Conservation (phyloP, 2,888 invertebrate genomes). For the Eupsilia transversa region DNA sequence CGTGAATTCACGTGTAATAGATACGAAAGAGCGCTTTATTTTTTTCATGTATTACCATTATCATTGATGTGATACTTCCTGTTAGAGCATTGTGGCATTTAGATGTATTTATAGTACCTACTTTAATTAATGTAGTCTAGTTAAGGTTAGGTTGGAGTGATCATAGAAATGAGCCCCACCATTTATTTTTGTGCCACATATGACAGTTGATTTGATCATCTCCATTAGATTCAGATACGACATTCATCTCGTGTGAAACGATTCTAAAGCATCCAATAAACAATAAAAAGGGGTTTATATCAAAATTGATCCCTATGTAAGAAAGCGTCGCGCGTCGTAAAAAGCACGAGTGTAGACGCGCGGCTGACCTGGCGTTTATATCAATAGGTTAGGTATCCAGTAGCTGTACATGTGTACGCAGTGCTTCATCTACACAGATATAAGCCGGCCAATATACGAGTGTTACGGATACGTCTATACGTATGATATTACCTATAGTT, state of each 20-base stretch:
- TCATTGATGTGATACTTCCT: constrained; percentile 58
- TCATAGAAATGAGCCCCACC: constrained; percentile 2
- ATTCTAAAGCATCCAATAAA: constrained; percentile 39
- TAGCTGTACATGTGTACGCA: constrained; percentile 31
- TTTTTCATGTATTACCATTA: constrained; percentile 57
- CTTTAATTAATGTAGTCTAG: constrained; percentile 42
- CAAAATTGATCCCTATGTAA: constrained; percentile 40
- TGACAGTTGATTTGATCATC: not conserved
- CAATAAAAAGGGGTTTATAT: constrained; percentile 43
- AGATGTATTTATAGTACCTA: constrained; percentile 48
- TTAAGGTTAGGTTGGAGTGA: constrained; percentile 32
- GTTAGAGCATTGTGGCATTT: constrained; percentile 48
- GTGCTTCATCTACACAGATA: constrained; percentile 45
- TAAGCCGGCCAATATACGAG: constrained; percentile 62
- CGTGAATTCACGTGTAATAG: constrained; percentile 76
- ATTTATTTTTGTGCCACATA: constrained; percentile 9
- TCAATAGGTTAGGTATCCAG: constrained; percentile 61
- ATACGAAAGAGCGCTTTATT: constrained; percentile 68
- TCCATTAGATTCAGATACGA: constrained; percentile 17
- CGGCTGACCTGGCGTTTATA: constrained; percentile 67
- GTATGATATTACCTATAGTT: constrained; percentile 63
- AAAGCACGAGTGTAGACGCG: constrained; percentile 60
- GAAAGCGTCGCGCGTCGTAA: constrained; percentile 62
- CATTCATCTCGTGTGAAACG: constrained; percentile 17
- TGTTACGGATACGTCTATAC: constrained; percentile 70